Evolutionary conservation across 2,797 vertebrate species (phyloP), one percentile per base, ranked within the genome.

Genomic region (Paedocypris micromegethes): DNA sequence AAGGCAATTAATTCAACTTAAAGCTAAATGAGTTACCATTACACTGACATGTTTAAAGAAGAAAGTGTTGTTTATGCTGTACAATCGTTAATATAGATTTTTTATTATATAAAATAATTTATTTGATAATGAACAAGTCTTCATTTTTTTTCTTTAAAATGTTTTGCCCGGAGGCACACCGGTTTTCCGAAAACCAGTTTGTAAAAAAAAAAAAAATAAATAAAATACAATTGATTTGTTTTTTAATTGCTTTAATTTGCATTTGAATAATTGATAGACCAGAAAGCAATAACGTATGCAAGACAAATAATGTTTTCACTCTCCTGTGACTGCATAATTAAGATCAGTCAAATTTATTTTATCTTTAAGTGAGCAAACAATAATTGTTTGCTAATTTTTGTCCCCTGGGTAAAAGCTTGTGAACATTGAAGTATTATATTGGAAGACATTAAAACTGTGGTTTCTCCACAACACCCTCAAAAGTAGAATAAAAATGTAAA

Each of bases 1-100:
- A 59, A 61, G 71, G 57, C 66, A 53, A 66, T 66, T 73, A 58
- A 63, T 66, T 70, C 57, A 41, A 39, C 9, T 38, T 75, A 75
- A 68, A 72, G 60, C 72, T 58, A 52, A 79, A 78, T 64, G 72
- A 65, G 56, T 23, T 43, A 53, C 49, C 43, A 50, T 72, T 60
- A 61, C 38, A 58, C 54, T 23, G 23, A 23, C 23, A 23, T 23
- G 23, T 23, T 23, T 23, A 23, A 23, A 23, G 23, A 23, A 23
- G 23, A 23, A 23, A 23, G 23, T 23, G 23, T 23, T 23, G 23
- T 23, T 23, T 23, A 23, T 23, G 23, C 23, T 23, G 23, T 23
- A 23, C 23, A 23, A 23, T 23, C 23, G 23, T 23, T 23, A 23
- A 23, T 23, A 23, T 23, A 23, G 23, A 23, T 23, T 23, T 23